These are phyloP conservation scores for Emydocephalus ijimae DNA, from an alignment of 2,113 vertebrate genomes.

Conservation along the genomic window DNA sequence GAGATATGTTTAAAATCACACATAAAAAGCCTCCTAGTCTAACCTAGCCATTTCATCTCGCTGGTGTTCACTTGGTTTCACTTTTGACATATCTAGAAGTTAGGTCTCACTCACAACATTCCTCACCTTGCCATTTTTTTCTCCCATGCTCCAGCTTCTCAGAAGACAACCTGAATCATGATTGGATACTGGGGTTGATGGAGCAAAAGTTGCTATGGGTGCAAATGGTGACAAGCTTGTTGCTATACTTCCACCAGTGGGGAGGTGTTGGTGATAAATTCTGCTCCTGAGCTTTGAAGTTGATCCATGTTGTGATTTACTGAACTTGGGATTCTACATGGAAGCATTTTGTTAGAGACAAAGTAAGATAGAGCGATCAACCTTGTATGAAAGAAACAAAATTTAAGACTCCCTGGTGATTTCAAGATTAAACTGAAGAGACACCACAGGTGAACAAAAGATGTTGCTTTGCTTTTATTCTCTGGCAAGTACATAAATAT, in stretches of 20 bases:
- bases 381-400: slow-evolving; percentile 1
- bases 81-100: background rate
- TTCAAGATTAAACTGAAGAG: background rate
- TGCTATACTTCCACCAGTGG: background rate
- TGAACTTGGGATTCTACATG: slow-evolving; percentile 3
- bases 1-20: background rate
- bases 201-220: background rate
- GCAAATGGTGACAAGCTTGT: background rate
- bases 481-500: background rate
- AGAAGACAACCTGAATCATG: background rate
- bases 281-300: background rate
- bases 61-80: background rate
- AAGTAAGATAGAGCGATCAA: background rate
- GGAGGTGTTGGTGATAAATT: background rate
- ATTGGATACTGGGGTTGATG: background rate
- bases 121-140: background rate
- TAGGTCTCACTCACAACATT: background rate
- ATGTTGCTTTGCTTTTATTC: background rate
- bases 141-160: background rate
- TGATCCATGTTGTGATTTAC: background rate
- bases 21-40: background rate
- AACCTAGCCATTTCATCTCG: background rate
- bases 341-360: slow-evolving; percentile 5
- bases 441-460: background rate
- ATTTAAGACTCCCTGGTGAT: background rate